These are phyloP conservation scores for Craseonycteris thonglongyai DNA, from an alignment of 2,113 vertebrate genomes.

Conservation along the genomic window DNA sequence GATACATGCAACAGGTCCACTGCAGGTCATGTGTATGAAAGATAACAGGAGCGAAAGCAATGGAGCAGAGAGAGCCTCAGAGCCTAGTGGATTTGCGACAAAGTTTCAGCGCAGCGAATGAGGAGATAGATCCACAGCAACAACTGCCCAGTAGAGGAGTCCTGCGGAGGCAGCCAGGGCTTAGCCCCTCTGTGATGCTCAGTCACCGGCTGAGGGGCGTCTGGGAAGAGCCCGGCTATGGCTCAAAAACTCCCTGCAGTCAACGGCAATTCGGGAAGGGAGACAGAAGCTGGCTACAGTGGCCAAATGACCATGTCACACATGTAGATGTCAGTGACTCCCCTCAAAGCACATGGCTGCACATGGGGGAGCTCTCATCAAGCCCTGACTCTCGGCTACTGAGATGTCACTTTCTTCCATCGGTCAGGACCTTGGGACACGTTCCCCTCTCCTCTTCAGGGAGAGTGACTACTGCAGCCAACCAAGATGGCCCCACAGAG, in stretches of 20 bases:
- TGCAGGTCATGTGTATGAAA: background rate
- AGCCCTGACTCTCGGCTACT: background rate
- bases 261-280: background rate
- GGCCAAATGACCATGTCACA: background rate
- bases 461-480: background rate
- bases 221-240: background rate
- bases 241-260: background rate
- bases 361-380: background rate
- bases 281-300: background rate
- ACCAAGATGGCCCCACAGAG: background rate
- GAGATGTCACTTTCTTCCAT: background rate
- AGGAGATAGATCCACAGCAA: background rate
- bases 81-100: background rate
- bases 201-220: too few relatives aligned
- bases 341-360: background rate
- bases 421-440: background rate
- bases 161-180: background rate
- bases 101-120: background rate
- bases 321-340: background rate
- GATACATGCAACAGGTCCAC: background rate
- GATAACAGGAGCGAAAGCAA: background rate
- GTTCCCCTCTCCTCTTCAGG: background rate
- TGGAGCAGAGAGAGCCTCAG: background rate
- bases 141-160: too few relatives aligned
- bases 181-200: background rate